Conservation (phyloP, 2,888 invertebrate genomes). For the Drosophila leonis region DNA sequence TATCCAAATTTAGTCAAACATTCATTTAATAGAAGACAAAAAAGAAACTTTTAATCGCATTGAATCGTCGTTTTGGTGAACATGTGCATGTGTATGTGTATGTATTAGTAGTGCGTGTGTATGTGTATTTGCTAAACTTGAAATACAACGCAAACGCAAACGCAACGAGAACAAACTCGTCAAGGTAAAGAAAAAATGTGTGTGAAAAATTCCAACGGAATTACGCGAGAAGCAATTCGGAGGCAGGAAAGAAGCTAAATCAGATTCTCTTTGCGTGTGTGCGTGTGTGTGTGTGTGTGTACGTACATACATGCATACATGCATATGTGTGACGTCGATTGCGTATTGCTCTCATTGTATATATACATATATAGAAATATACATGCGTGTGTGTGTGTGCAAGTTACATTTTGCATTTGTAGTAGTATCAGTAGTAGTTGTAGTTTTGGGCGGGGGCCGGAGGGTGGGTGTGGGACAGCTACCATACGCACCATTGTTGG, state of each 20-base stretch:
- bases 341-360: constrained; percentile 32
- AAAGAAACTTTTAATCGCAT: constrained; percentile 37
- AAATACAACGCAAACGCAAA: constrained; percentile 70
- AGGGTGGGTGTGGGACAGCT: constrained; percentile 23
- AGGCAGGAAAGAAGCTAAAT: constrained; percentile 46
- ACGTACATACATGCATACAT: neutral
- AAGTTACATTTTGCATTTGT: constrained; percentile 36
- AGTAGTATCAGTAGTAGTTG: constrained; percentile 31
- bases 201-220: constrained; percentile 73
- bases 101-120: constrained; percentile 21
- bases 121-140: constrained; percentile 66
- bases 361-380: constrained; percentile 5
- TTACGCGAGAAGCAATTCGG: constrained; percentile 66
- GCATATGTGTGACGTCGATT: constrained; percentile 44
- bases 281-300: constrained; percentile 1
- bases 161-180: constrained; percentile 67
- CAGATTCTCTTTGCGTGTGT: constrained; percentile 36
- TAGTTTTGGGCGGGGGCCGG: constrained; percentile 54
- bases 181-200: constrained; percentile 70
- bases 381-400: constrained; percentile 20
- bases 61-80: constrained; percentile 32
- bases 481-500: neutral
- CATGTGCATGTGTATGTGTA: constrained; percentile 48
- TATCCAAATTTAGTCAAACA: constrained; percentile 42
- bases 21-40: constrained; percentile 14